Base-by-base conservation (phyloP, 2,113 vertebrate species). In the Lonchura striata region DNA sequence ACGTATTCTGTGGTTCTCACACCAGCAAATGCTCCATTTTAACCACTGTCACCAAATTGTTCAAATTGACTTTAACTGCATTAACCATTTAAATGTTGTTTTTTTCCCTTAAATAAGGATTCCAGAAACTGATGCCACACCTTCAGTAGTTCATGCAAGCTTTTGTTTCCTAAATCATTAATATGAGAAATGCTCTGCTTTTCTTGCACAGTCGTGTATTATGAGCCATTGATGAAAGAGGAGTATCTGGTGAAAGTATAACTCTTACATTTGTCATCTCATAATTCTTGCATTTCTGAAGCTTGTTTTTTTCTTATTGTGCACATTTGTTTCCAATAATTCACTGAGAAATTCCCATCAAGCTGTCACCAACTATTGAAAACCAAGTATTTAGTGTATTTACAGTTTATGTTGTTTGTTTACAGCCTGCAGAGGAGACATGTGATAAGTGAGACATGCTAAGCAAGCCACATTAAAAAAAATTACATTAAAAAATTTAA, bases 321-420 rank as follows among this genome's bases (percentile, higher is more conserved):
- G 82, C 78, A 41, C 86, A 77, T 95, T 96, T 96, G 52, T 93
- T 92, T 85, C 84, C 63, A 82, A 21, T 80, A 90, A 94, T 74
- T 94, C 44, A 39, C 66, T 80, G 49, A 75, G 77, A 95, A 64
- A 87, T 90, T 89, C 54, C 50, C 89, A 80, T 87, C 82, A 96
- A 95, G 54, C 78, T 95, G 72, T 96, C 93, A 90, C 76, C 92
- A 97, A 82, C 90, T 88, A 84, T 39, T 96, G 82, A 78, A 94
- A 95, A 95, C 7, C 69, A 92, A 94, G 79, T 81, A 83, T 95
- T 95, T 90, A 96, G 77, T 82, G 88, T 80, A 61, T 91, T 96
- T 94, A 85, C 81, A 93, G 84, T 93, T 93, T 88, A 79, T 78
- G 65, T 86, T 75, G 88, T 91, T 77, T 92, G 85, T 94, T 69